Percentiles rank a stretch among this genome's conserved stretches.
Evolutionary conservation across 2,888 invertebrate species (phyloP).

Genomic region (Hydroisotoma schaefferi): DNA sequence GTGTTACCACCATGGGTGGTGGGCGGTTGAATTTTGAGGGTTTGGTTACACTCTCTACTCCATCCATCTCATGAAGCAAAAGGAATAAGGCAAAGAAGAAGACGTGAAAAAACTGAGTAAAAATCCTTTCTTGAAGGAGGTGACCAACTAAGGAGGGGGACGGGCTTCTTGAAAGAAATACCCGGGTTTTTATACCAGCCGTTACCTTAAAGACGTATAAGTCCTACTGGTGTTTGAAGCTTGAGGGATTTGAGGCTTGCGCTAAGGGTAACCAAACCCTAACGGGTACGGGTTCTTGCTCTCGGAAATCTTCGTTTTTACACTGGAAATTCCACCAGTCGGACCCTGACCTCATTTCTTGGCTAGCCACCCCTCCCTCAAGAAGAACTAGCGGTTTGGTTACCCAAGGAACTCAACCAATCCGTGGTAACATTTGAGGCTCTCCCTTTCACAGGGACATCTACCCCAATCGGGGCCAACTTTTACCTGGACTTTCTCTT

Average conservation of each 20-base stretch:
- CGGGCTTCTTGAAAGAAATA: conserved; percentile 1
- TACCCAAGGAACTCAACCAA: conserved; percentile 34
- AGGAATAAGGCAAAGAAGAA: neutral
- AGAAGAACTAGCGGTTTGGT: conserved; percentile 21
- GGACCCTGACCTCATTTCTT: neutral
- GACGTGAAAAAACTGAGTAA: conserved; percentile 8
- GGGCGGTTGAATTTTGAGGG: conserved; percentile 20
- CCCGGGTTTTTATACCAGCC: conserved; percentile 5
- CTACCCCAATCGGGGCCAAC: neutral
- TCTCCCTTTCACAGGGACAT: conserved; percentile 13
- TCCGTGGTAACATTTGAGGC: conserved; percentile 44
- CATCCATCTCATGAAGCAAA: conserved; percentile 2
- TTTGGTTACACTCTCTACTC: conserved; percentile 10
- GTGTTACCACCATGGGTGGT: conserved; percentile 31
- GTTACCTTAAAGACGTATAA: too few species aligned
- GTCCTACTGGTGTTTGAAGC: too few species aligned
- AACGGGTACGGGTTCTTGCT: conserved; percentile 8
- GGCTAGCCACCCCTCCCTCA: conserved; percentile 3
- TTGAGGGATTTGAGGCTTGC: conserved; percentile 43
- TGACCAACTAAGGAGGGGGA: conserved; percentile 12
- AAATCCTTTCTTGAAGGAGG: conserved; percentile 3
- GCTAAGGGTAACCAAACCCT: conserved; percentile 22
- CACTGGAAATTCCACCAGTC: conserved; percentile 15
- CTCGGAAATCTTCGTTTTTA: conserved; percentile 32
- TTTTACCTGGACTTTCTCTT: neutral